A percentile compares a stretch with the other conserved stretches of the same genome.
Conservation (phyloP, 2,797 vertebrate species). For the Sebastes hopkinsi region DNA sequence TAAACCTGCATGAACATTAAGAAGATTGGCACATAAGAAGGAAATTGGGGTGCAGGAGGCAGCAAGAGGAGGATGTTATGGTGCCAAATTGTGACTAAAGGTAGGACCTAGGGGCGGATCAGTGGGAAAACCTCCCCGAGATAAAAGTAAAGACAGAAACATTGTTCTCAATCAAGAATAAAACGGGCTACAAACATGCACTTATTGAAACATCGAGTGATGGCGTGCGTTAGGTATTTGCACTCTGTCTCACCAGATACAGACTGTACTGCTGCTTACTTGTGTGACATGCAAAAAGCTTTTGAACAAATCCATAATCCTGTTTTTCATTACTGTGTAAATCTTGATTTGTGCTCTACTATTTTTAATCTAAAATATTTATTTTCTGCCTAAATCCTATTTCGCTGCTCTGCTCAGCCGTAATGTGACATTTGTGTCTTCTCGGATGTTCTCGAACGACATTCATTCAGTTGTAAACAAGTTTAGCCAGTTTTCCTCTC, state of each 20-base stretch:
- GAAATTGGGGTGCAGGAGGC: background rate
- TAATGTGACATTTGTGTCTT: constrained; percentile 43
- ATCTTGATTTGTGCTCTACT: constrained; percentile 66
- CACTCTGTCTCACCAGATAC: constrained; percentile 31
- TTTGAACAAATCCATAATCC: constrained; percentile 72
- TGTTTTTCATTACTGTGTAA: constrained; percentile 70
- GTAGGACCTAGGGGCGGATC: background rate
- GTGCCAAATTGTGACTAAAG: background rate
- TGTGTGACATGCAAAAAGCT: constrained; percentile 39
- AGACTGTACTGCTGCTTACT: constrained; percentile 31
- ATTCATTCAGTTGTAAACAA: constrained; percentile 22
- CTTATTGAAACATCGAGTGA: constrained; percentile 20
- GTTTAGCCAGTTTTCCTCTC: constrained; percentile 24
- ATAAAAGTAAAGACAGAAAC: background rate
- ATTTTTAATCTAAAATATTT: constrained; percentile 66
- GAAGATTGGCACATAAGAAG: background rate
- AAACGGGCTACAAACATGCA: background rate
- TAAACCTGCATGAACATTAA: background rate
- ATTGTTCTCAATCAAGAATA: background rate
- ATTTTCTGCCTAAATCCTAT: constrained; percentile 64
- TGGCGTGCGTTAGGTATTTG: constrained; percentile 7
- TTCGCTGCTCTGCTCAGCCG: constrained; percentile 50
- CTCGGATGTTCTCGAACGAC: constrained; percentile 29
- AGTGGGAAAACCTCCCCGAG: background rate
- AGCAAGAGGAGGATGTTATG: background rate